A percentile compares a stretch with the other conserved stretches of the same genome.
Evolutionary conservation across 2,113 vertebrate species (phyloP).

Genomic region (Grammomys dolichurus): DNA sequence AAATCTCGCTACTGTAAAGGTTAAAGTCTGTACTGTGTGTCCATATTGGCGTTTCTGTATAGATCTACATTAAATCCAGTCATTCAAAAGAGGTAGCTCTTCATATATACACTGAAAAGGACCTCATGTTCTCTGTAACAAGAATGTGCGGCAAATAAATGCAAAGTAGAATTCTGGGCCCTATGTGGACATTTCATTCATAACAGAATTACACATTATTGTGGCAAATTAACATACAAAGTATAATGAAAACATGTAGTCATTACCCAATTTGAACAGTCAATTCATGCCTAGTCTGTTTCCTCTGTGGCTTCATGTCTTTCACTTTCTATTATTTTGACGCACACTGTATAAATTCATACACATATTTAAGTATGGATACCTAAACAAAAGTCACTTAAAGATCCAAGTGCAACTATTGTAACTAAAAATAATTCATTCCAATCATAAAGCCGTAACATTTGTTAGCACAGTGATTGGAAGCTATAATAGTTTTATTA

Average conservation of each 20-base stretch:
- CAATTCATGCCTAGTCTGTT: background rate
- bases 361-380: background rate
- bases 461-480: background rate
- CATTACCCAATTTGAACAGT: background rate
- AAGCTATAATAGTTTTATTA: background rate
- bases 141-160: background rate
- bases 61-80: background rate
- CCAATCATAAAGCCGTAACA: background rate
- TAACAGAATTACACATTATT: background rate
- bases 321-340: background rate
- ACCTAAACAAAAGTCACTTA: background rate
- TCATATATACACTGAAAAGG: background rate
- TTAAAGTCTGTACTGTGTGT: conserved; percentile 19
- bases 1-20: conserved; percentile 1
- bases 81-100: background rate
- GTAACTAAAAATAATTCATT: background rate
- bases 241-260: background rate
- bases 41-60: background rate
- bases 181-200: background rate
- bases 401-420: background rate
- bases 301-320: background rate
- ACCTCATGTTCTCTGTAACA: background rate
- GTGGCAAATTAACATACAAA: conserved; percentile 14
- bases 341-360: background rate
- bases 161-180: background rate